Percentiles rank a stretch among this genome's conserved stretches.
phyloP scores from a whole-genome alignment of 2,113 vertebrate species.

The Rhea americana region DNA sequence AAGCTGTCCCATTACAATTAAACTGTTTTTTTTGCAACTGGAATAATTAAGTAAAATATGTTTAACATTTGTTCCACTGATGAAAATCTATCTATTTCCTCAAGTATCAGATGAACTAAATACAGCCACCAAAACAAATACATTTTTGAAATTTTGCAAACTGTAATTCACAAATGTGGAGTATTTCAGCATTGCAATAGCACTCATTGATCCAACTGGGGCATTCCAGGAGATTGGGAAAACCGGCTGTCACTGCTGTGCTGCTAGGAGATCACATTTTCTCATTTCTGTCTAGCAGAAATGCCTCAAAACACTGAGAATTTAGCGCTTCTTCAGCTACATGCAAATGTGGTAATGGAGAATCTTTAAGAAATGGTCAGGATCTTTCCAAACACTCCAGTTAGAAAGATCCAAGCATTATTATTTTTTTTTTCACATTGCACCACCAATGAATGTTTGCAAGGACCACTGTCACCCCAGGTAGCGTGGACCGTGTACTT shows the following conservation, averaged over 20 bases:
- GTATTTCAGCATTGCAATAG: slow-evolving; percentile 55
- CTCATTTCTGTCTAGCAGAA: slow-evolving; percentile 35
- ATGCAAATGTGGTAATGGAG: slow-evolving; percentile 22
- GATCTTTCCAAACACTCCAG: slow-evolving; percentile 8
- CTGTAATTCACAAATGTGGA: slow-evolving; percentile 67
- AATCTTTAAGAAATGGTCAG: not conserved
- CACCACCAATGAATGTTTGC: slow-evolving; percentile 1
- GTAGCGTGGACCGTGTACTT: not conserved
- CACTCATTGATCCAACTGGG: slow-evolving; percentile 66
- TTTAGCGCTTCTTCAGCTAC: not conserved
- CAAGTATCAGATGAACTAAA: not conserved
- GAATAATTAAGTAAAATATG: not conserved
- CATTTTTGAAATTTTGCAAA: slow-evolving; percentile 74
- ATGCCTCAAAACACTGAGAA: not conserved
- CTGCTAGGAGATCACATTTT: not conserved
- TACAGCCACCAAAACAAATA: slow-evolving; percentile 67
- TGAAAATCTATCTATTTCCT: not conserved
- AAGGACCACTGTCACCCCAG: not conserved
- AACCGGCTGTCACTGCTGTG: not conserved
- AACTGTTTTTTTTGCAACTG: not conserved
- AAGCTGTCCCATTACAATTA: not conserved
- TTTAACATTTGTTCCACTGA: not conserved
- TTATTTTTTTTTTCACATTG: not conserved
- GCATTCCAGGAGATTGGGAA: slow-evolving; percentile 66
- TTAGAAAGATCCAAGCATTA: slow-evolving; percentile 7